Evolutionary conservation across 1,140 invertebrate genomes (phyloP).

Genomic region (Thalassaphorura encarpata): DNA sequence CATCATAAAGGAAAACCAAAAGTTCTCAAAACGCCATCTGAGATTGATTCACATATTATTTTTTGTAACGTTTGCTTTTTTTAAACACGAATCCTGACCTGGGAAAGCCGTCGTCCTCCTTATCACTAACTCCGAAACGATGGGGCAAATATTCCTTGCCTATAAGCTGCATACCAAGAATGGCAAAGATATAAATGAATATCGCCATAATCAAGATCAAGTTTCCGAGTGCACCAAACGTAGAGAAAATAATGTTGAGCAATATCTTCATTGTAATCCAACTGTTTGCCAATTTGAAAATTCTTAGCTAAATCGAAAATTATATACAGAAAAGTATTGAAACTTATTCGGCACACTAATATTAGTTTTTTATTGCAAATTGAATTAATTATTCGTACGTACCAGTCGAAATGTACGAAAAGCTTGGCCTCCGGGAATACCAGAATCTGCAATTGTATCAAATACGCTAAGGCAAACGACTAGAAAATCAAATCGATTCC

Average conservation of each 20-base stretch:
- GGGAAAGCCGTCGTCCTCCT: slow-evolving; percentile 59
- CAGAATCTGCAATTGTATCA: slow-evolving; percentile 79
- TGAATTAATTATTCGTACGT: slow-evolving; percentile 24
- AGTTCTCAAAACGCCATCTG: slow-evolving; percentile 88
- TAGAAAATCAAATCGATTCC: slow-evolving; percentile 92
- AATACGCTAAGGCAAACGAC: slow-evolving; percentile 82
- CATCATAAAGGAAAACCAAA: slow-evolving; percentile 92
- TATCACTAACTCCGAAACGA: slow-evolving; percentile 59
- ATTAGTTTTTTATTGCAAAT: not conserved
- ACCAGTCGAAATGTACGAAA: slow-evolving; percentile 73
- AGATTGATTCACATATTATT: slow-evolving; percentile 27
- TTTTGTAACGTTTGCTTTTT: not conserved
- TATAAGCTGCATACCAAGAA: slow-evolving; percentile 87
- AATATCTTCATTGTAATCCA: slow-evolving; percentile 93
- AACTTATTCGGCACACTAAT: not conserved
- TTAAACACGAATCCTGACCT: slow-evolving; percentile 44
- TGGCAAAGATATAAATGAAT: slow-evolving; percentile 89
- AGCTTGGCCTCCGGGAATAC: slow-evolving; percentile 73
- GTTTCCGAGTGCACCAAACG: slow-evolving; percentile 81
- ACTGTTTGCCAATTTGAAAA: slow-evolving; percentile 80
- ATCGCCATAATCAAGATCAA: slow-evolving; percentile 82
- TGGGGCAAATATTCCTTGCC: slow-evolving; percentile 76
- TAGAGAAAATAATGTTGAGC: slow-evolving; percentile 84
- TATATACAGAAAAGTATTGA: slow-evolving; percentile 34
- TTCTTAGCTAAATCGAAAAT: slow-evolving; percentile 53